Conservation (phyloP, 2,888 invertebrate genomes). For the Mongoloraphidia duomilia region DNA sequence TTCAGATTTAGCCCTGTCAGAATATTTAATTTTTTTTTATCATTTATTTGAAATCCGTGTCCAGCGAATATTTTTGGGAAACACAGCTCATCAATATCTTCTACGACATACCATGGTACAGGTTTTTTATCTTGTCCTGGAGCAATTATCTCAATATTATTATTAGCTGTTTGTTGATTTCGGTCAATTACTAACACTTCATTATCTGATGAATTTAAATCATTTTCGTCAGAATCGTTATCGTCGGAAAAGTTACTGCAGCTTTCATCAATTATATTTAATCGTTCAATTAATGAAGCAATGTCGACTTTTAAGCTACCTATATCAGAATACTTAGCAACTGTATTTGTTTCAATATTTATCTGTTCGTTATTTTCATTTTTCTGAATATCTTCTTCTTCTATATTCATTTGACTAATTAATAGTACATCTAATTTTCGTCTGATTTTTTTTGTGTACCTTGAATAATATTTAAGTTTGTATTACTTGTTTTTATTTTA, state of each 20-base stretch:
- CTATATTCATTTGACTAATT: neutral
- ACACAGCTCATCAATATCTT: conserved; percentile 17
- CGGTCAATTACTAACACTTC: conserved; percentile 11
- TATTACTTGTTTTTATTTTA: neutral
- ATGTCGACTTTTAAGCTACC: no score
- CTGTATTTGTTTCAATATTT: neutral
- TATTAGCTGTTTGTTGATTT: conserved; percentile 13
- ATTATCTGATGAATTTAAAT: no score
- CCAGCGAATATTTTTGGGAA: conserved; percentile 18
- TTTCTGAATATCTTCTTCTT: no score
- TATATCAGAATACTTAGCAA: no score
- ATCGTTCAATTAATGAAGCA: no score
- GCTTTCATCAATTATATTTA: no score
- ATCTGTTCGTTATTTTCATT: no score
- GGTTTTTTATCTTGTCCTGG: conserved; percentile 18
- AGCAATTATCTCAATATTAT: conserved; percentile 15
- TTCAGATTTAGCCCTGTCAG: conserved; percentile 8
- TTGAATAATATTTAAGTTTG: neutral
- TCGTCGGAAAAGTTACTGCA: no score
- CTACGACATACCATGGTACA: conserved; percentile 15
- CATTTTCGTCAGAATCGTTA: no score
- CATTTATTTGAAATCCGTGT: conserved; percentile 5
- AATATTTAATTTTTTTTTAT: neutral
- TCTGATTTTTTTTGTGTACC: neutral
- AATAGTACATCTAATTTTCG: no score